These are phyloP conservation scores for Danio kyathit DNA, from an alignment of 2,797 vertebrate species.

Conservation along the genomic window DNA sequence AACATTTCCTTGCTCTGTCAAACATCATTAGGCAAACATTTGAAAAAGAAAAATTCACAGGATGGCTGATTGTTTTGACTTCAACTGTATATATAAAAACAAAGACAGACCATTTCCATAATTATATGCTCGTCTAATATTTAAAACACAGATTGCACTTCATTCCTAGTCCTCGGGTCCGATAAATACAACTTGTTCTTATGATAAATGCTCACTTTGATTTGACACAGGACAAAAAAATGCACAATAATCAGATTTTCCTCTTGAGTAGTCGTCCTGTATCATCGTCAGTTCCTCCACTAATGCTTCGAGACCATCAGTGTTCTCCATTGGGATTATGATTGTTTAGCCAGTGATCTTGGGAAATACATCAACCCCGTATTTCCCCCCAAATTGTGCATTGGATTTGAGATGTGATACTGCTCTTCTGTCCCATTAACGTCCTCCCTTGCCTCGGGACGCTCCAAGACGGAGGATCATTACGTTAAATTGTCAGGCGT, in stretches of 20 bases:
- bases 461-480: constrained; percentile 17
- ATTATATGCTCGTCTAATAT: constrained; percentile 17
- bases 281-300: constrained; percentile 49
- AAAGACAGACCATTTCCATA: constrained; percentile 39
- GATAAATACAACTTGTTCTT: constrained; percentile 19
- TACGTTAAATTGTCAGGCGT: constrained; percentile 18
- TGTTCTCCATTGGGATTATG: constrained; percentile 39
- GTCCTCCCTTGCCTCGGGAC: constrained; percentile 53
- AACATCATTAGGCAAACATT: no score
- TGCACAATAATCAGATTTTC: constrained; percentile 41
- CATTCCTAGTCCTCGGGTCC: constrained; percentile 10
- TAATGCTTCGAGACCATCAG: constrained; percentile 50
- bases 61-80: no score
- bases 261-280: constrained; percentile 19
- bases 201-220: constrained; percentile 25
- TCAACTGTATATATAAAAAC: no score
- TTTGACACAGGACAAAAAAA: constrained; percentile 14
- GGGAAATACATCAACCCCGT: constrained; percentile 52
- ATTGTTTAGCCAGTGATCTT: constrained; percentile 49
- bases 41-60: no score
- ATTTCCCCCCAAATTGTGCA: constrained; percentile 48
- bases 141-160: constrained; percentile 23
- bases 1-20: no score
- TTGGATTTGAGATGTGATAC: constrained; percentile 61
- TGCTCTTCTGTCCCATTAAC: constrained; percentile 44